Conservation (phyloP, 2,797 vertebrate genomes). For the Neostethus bicornis region DNA sequence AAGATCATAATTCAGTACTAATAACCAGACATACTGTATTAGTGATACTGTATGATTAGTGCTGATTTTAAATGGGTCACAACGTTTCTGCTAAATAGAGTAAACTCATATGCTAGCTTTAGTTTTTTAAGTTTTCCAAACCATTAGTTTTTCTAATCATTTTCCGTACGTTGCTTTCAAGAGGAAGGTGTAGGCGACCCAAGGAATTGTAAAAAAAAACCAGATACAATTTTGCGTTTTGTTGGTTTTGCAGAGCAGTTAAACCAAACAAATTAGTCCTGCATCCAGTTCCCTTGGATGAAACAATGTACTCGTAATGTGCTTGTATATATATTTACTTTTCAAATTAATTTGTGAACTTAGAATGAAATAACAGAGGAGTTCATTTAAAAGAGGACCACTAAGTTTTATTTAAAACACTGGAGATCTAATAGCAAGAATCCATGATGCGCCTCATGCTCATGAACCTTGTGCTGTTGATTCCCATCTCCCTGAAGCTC, state of each 20-base stretch:
- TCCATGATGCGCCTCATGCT: conserved; percentile 78
- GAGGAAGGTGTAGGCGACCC: not conserved
- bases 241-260: conserved; percentile 2
- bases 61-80: too few relatives aligned
- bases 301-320: not conserved
- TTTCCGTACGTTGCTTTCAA: too few relatives aligned
- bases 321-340: not conserved
- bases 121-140: too few relatives aligned
- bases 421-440: conserved; percentile 62
- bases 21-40: too few relatives aligned
- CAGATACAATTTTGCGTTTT: conserved; percentile 17
- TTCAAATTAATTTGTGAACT: not conserved
- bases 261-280: not conserved
- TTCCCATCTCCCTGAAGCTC: conserved; percentile 73
- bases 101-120: too few relatives aligned
- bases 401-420: conserved; percentile 62
- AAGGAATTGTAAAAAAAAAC: not conserved
- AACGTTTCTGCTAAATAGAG: too few relatives aligned
- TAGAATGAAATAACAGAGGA: not conserved
- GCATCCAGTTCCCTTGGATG: not conserved
- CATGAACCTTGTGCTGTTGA: conserved; percentile 53
- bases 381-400: conserved; percentile 40
- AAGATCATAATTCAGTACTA: too few relatives aligned
- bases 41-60: too few relatives aligned
- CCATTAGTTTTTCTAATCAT: too few relatives aligned